Base-by-base conservation (phyloP, 2,113 vertebrate species). In the Pipa parva region DNA sequence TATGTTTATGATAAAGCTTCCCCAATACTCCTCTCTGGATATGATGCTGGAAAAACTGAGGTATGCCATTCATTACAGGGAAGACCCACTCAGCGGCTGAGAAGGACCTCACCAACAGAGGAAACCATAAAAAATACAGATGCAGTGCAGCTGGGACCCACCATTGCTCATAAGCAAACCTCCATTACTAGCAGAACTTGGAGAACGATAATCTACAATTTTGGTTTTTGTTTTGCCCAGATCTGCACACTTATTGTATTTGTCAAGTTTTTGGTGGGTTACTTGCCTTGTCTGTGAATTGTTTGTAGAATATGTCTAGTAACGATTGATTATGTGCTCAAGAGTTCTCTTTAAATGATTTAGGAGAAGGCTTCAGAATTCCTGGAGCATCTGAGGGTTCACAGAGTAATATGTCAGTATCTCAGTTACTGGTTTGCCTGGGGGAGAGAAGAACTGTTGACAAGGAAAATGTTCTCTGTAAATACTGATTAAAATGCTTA, bases 1-100 rank as follows among this genome's bases (percentile, higher is more conserved):
- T 75, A 98, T 99, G 95, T 99, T 99, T 76, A 98, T 99, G 97
- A 90, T 99, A 77, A 99, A 99, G 67, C 94, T 99, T 3, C 97
- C 97, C 0, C 95, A 98, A 84, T 99, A 99, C 74, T 93, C 93
- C 31, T 95, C 95, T 0, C 77, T 97, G 74, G 94, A 98, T 5
- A 92, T 89, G 70, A 99, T 97, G 95, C 84, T 97, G 87, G 97
- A 98, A 33, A 98, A 97, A 62, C 90, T 99, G 2, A 92, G 95
- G 0, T 97, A 95, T 4, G 95, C 97, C 80, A 94, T 99, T 78
- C 97, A 98, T 83, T 98, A 99, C 84, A 91, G 97, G 0, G 95
- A 99, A 80, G 97, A 99, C 57, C 97, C 97, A 1, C 92, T 99
- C 10, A 99, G 97, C 74, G 97, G 97, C 83, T 99, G 87, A 92